Base-by-base conservation (phyloP, 2,888 invertebrate genomes). In the Protophormia terraenovae region DNA sequence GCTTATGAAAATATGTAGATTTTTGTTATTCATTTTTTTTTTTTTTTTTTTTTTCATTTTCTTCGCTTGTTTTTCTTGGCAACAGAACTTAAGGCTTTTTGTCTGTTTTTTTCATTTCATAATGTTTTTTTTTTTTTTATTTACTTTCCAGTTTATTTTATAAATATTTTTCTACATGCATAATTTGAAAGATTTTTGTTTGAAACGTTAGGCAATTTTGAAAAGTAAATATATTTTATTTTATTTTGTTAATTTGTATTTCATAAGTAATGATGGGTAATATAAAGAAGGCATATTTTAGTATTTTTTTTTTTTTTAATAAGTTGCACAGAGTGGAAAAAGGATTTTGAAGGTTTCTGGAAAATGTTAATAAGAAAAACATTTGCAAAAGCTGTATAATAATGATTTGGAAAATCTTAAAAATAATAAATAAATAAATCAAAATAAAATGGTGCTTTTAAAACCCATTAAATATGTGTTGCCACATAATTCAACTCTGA, bases 11-110 rank as follows among this genome's bases (percentile, higher is more conserved):
- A 24, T 38, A 50, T 50, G 35, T 22, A 50, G 7, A 60, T 50
- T 60, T 24, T 24, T 58, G 3, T 45, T 22, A 14, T 22, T 16
- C 2, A 10, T 47, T 47, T 2, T 14, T 41, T 41, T 41, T 47
- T 19, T 3, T 27, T 22, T 58, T 58, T 58, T 4, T 2, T 7
- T 8, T 7, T n/a, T 32, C 50, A 24, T n/a, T n/a, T n/a, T n/a
- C n/a, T n/a, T n/a, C n/a, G 10, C 10, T 27, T 76, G 55, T 66
- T 76, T 66, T 66, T 66, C 66, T 76, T 76, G 76, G 64, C 75
- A 76, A 66, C 41, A 45, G 66, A 41, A 16, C 14, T 19, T 5
- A 19, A 41, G 19, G 24, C 12, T 0, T n/a, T 72, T 32, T 41
- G 41, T n/a, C 5, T 1, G 29, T 29, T 29, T 47, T 8, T 16